Conservation (phyloP, 2,113 vertebrate genomes). For the Phalacrocorax carbo region DNA sequence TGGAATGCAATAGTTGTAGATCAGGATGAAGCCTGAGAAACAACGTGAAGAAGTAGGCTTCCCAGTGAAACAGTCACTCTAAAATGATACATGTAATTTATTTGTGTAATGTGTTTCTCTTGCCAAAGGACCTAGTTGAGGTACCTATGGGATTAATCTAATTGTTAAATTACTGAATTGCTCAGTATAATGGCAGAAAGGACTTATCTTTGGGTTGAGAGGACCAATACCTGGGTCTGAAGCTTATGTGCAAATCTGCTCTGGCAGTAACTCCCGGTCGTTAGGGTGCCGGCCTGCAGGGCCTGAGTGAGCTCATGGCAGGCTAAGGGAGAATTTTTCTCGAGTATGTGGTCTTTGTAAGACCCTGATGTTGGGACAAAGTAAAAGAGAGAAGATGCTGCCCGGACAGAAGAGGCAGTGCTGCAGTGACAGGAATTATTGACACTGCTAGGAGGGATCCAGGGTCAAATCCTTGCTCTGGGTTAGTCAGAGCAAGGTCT, state of each 20-base stretch:
- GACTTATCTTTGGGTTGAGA: not conserved
- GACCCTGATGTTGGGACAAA: not conserved
- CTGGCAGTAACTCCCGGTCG: not conserved
- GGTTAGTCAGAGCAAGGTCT: not conserved
- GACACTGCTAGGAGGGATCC: not conserved
- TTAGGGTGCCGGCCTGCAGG: accelerated
- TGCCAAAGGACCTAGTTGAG: not conserved
- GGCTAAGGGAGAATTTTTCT: not conserved
- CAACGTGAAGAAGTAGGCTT: not conserved
- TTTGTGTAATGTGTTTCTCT: not conserved
- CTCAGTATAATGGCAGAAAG: not conserved
- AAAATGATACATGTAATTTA: not conserved
- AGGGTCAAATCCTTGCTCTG: not conserved
- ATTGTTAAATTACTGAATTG: not conserved
- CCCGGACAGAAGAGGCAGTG: not conserved
- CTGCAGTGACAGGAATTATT: not conserved
- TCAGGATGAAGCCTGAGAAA: not conserved
- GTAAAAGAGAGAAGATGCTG: not conserved
- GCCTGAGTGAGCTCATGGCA: not conserved
- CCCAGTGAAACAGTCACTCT: not conserved
- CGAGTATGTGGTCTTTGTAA: not conserved
- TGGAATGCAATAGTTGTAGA: not conserved
- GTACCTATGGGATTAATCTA: not conserved
- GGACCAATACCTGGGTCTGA: not conserved
- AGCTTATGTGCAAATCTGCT: not conserved